Evolutionary conservation across 2,797 vertebrate species (phyloP).

Genomic region (Anguilla anguilla): DNA sequence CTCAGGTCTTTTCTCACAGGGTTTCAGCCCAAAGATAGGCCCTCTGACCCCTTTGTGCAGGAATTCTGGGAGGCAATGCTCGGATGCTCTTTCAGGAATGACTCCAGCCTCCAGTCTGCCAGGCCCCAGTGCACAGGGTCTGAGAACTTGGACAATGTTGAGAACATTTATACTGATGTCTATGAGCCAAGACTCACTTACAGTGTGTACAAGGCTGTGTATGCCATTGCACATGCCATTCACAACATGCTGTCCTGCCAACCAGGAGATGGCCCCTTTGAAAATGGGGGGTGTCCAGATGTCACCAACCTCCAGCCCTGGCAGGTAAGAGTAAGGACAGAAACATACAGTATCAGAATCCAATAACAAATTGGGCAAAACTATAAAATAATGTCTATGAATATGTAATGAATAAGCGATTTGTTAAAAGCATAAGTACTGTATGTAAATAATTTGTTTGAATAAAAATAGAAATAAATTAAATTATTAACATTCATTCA

Average conservation of each 20-base stretch:
- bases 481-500: background rate
- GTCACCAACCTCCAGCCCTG: slow-evolving; percentile 46
- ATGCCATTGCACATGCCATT: slow-evolving; percentile 58
- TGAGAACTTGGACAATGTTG: slow-evolving; percentile 48
- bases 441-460: background rate
- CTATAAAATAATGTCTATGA: background rate
- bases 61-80: slow-evolving; percentile 60
- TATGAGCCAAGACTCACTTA: slow-evolving; percentile 54
- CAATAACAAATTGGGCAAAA: background rate
- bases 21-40: slow-evolving; percentile 37
- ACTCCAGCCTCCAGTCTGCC: background rate
- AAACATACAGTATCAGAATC: background rate
- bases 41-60: slow-evolving; percentile 50
- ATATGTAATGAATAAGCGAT: background rate
- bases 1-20: slow-evolving; percentile 54
- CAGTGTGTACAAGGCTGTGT: slow-evolving; percentile 62
- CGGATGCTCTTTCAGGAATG: slow-evolving; percentile 48
- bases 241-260: slow-evolving; percentile 56
- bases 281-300: slow-evolving; percentile 47
- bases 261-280: slow-evolving; percentile 51
- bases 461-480: background rate
- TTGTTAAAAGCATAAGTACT: background rate
- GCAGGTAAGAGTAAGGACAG: slow-evolving; percentile 40
- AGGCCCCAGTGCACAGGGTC: slow-evolving; percentile 49
- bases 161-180: slow-evolving; percentile 49